Evolutionary conservation across 2,113 vertebrate species (phyloP), one percentile per base, ranked within the genome.

Genomic region (Etheostoma spectabile): DNA sequence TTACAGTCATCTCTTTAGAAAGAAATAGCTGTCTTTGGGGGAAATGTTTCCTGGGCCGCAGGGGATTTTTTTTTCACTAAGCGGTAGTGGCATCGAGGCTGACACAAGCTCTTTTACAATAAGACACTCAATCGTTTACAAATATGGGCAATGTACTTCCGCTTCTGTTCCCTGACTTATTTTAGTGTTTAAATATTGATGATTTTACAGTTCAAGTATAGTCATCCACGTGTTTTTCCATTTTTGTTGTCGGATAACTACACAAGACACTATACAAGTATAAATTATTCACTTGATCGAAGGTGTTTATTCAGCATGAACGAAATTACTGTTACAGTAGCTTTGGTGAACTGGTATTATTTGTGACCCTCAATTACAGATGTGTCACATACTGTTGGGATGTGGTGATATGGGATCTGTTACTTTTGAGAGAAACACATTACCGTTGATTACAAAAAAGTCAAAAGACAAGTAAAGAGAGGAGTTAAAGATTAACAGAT

Each of bases 401-500:
- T 51, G 15, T 35, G 49, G 30, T 14, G 8, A 52, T 33, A 24
- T 2, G 8, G n/a, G n/a, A 67, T 59, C 52, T 74, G 52, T 13
- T 52, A 53, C 22, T 49, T 8, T 30, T 65, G 2, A 60, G 6
- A 35, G 38, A 60, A 22, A 56, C 18, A 65, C 16, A 11, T 8
- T 24, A 24, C 24, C 8, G 27, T 65, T 71, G 24, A 22, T 38
- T 19, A 18, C 27, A 42, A 66, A 6, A 42, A 7, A 24, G 49
- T 49, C 19, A 59, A 42, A 60, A 46, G 3, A 6, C 21, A 69
- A 53, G 22, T 14, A 61, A 46, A 45, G 59, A 49, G 3, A 27
- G 3, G 7, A 84, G 65, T 42, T 68, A 67, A 69, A 82, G 53
- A 73, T 77, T 19, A 83, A 83, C 24, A 78, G 27, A 60, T 74